phyloP scores from a whole-genome alignment of 2,888 invertebrate genomes.

The Trissonchulus sp. region DNA sequence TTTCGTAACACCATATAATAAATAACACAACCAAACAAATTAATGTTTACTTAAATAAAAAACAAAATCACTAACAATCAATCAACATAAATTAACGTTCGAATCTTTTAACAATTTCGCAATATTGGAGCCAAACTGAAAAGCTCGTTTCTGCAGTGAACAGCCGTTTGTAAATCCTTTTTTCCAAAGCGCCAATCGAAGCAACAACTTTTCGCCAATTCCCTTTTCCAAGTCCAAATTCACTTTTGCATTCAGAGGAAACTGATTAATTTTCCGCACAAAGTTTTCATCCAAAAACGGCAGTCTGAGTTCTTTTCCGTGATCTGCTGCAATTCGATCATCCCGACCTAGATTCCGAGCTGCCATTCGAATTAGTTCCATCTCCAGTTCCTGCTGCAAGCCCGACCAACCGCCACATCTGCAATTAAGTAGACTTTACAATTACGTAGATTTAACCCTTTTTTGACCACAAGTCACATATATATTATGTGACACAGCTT shows the following conservation, averaged over 20 bases:
- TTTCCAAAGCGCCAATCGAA: conserved; percentile 60
- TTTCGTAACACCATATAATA: too few species aligned
- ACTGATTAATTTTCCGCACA: conserved; percentile 56
- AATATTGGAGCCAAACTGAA: conserved; percentile 94
- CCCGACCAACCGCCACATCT: conserved; percentile 52
- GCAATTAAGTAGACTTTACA: too few species aligned
- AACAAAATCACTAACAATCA: too few species aligned
- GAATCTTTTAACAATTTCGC: conserved; percentile 68
- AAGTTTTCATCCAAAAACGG: conserved; percentile 63
- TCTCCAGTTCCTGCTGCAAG: conserved; percentile 62
- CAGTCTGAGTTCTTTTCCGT: conserved; percentile 68
- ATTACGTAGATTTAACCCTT: too few species aligned
- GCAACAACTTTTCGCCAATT: conserved; percentile 82
- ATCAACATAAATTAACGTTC: too few species aligned
- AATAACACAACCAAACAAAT: too few species aligned
- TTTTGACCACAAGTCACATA: too few species aligned
- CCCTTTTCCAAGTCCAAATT: conserved; percentile 58
- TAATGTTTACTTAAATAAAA: too few species aligned
- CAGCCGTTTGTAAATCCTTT: conserved; percentile 55
- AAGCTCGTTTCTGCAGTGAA: conserved; percentile 76
- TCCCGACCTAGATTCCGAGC: conserved; percentile 87
- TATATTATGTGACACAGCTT: too few species aligned
- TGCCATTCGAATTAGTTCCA: conserved; percentile 78
- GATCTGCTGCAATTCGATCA: conserved; percentile 78
- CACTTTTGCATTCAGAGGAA: conserved; percentile 42